Conservation (phyloP, 1,140 invertebrate genomes). For the Bilobella aurantiaca region DNA sequence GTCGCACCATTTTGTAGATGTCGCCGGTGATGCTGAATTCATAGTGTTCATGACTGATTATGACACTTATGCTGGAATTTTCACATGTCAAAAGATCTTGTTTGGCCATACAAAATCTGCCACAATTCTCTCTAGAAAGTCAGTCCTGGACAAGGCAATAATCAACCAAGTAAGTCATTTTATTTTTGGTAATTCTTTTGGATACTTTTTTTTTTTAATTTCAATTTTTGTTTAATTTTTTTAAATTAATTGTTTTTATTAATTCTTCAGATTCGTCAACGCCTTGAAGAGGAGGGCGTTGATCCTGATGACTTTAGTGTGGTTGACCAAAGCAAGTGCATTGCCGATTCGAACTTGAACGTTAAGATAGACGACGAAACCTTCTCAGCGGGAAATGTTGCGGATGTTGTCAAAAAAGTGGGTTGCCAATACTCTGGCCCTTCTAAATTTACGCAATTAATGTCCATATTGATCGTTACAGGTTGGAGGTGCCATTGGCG, state of each 20-base stretch:
- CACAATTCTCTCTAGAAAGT: slow-evolving; percentile 60
- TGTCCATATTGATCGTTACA: slow-evolving; percentile 2
- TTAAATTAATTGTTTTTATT: too few species aligned
- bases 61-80: slow-evolving; percentile 59
- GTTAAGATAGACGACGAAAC: slow-evolving; percentile 63
- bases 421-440: background rate
- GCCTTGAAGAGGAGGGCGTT: slow-evolving; percentile 51
- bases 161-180: slow-evolving; percentile 51
- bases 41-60: slow-evolving; percentile 66
- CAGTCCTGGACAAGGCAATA: slow-evolving; percentile 54
- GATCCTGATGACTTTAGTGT: slow-evolving; percentile 64
- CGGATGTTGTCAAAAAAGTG: slow-evolving; percentile 53
- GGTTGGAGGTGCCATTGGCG: slow-evolving; percentile 28
- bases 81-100: slow-evolving; percentile 63
- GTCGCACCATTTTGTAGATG: slow-evolving; percentile 48
- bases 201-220: slow-evolving; percentile 1
- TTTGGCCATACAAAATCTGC: slow-evolving; percentile 64
- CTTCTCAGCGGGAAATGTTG: slow-evolving; percentile 59
- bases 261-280: slow-evolving; percentile 48
- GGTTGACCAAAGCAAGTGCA: slow-evolving; percentile 57
- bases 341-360: slow-evolving; percentile 50
- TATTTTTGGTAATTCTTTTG: slow-evolving; percentile 6
- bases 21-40: slow-evolving; percentile 62
- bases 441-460: background rate
- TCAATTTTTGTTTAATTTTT: background rate